Percentiles rank a stretch among this genome's conserved stretches.
Conservation (phyloP, 2,113 vertebrate species). For the Micronisus gabar region DNA sequence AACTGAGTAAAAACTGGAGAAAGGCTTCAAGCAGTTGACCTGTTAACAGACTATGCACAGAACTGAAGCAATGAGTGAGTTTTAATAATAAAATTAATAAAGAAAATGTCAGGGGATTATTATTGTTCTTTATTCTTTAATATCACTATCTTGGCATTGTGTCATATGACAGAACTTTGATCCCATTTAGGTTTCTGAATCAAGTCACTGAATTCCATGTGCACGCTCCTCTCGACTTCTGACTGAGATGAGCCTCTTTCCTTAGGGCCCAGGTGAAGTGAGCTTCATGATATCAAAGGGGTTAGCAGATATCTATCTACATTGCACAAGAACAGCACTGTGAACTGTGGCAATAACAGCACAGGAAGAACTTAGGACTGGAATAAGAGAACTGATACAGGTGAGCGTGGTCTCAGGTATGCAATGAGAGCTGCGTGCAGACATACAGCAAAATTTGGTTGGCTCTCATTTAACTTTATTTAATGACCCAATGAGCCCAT, state of each 20-base stretch:
- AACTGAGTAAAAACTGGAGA: not conserved
- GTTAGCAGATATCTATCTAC: not conserved
- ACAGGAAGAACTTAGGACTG: not conserved
- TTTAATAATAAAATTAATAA: not conserved
- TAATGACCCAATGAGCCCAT: not conserved
- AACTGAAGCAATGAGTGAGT: not conserved
- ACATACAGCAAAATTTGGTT: not conserved
- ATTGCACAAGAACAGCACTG: not conserved
- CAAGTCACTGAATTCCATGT: accelerated
- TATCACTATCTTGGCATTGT: not conserved
- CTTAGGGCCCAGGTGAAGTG: not conserved
- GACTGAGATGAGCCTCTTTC: not conserved
- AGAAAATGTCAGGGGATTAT: not conserved
- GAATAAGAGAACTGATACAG: not conserved
- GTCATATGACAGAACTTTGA: accelerated
- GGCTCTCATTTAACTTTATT: not conserved
- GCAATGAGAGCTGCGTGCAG: not conserved
- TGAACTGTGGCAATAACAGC: not conserved
- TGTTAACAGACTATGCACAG: not conserved
- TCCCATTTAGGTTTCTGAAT: not conserved
- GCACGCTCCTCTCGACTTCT: not conserved
- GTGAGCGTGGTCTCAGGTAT: not conserved
- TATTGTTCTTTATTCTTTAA: not conserved
- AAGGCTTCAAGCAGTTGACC: not conserved
- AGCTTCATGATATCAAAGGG: not conserved